Conservation (phyloP, 2,113 vertebrate genomes). For the Meleagris gallopavo region DNA sequence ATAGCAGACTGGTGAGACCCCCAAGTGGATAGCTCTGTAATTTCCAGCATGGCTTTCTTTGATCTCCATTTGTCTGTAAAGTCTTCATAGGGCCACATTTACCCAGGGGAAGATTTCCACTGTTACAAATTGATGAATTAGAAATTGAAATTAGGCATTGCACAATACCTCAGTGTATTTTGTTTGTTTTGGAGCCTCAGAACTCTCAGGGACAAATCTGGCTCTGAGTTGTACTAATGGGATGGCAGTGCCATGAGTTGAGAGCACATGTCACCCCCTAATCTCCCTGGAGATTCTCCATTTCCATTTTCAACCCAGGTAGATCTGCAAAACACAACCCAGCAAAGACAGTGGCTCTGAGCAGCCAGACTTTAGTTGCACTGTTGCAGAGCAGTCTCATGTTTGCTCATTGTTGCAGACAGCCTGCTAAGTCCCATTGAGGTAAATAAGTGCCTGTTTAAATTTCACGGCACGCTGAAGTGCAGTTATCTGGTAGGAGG, state of each 20-base stretch:
- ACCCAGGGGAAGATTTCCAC: slow-evolving; percentile 30
- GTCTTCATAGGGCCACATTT: neutral
- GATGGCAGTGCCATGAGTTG: neutral
- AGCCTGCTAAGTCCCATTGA: neutral
- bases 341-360: neutral
- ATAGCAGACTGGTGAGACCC: slow-evolving; percentile 17
- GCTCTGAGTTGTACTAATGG: neutral
- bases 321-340: neutral
- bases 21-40: slow-evolving; percentile 3
- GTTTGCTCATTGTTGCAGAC: neutral
- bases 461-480: neutral
- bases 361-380: neutral
- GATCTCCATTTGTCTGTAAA: slow-evolving; percentile 56
- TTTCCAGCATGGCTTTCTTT: slow-evolving; percentile 55
- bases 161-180: neutral
- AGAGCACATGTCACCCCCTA: neutral
- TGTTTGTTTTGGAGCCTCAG: slow-evolving; percentile 28
- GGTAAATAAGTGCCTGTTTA: neutral
- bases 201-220: neutral
- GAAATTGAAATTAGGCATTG: slow-evolving; percentile 45
- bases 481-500: neutral
- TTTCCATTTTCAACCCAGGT: neutral
- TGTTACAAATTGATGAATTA: slow-evolving; percentile 41
- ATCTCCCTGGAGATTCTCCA: neutral
- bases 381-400: neutral